Evolutionary conservation across 2,113 vertebrate genomes (phyloP), one percentile per base, ranked within the genome.

Genomic region (Silurus glanis): DNA sequence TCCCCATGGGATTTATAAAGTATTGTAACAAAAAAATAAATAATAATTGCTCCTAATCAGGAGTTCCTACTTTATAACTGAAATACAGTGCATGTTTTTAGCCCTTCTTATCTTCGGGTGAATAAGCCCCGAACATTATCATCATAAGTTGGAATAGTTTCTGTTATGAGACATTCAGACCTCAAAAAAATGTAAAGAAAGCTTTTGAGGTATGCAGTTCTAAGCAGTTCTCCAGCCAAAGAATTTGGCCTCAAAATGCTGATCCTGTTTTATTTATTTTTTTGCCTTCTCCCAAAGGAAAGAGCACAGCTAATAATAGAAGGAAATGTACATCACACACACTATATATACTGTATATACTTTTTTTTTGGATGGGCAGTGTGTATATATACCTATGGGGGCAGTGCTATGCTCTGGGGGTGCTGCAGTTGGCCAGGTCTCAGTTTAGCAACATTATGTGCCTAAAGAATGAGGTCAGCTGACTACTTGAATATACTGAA

Each of bases 301-400:
- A 56, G 76, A 9, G 25, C 55, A 79, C 17, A 37, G n/a, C 25
- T 58, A 79, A 56, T 23, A 28, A 58, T 56, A 79, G 53, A 79
- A 9, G 25, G 58, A 78, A 55, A 78, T 56, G 51, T 78, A 78
- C 75, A 76, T 55, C 74, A 76, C 25, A 79, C 4, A 79, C n/a
- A 5, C 17, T 62, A 19, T 62, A 62, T 64, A 64, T 64, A 6
- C 37, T 64, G 23, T 64, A 64, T 21, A 64, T 6, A 64, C 62
- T 37, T 37, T 37, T 37, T 37, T 37, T 37, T 37, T 37, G 37
- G 37, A 1, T 37, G 37, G 37, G 37, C 37, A 37, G 37, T 37
- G 37, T 37, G 37, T 37, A 37, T 37, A 37, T 37, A 37, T 37
- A 37, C 37, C 37, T 2, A 37, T 37, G 37, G 37, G 37, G 37